Conservation (phyloP, 1,140 invertebrate genomes). For the Globodera rostochiensis region DNA sequence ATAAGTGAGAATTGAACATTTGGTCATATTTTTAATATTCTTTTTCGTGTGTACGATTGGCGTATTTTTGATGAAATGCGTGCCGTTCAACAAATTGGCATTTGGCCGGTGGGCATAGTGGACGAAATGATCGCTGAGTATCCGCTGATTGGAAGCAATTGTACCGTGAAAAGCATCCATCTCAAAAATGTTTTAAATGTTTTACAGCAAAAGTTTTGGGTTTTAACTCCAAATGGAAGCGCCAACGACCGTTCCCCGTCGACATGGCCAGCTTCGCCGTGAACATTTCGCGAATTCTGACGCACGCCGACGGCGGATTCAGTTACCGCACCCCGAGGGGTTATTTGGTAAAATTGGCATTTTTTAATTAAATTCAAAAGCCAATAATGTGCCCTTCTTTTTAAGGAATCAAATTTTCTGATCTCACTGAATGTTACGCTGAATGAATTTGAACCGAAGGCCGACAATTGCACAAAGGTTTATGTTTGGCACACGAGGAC, state of each 20-base stretch:
- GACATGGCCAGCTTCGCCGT: conserved; percentile 65
- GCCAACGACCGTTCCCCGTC: conserved; percentile 61
- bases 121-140: conserved; percentile 60
- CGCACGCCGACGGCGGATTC: conserved; percentile 52
- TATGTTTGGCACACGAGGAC: conserved; percentile 57
- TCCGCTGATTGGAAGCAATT: conserved; percentile 48
- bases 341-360: conserved; percentile 52
- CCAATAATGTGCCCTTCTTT: neutral
- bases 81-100: conserved; percentile 50
- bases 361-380: neutral
- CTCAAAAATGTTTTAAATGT: conserved; percentile 43
- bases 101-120: conserved; percentile 65
- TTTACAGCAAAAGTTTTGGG: conserved; percentile 32
- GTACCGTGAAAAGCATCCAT: conserved; percentile 10
- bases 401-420: conserved; percentile 61
- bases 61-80: conserved; percentile 80
- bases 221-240: conserved; percentile 61
- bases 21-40: neutral
- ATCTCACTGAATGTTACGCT: conserved; percentile 38
- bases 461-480: conserved; percentile 60
- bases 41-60: conserved; percentile 76
- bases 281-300: conserved; percentile 54
- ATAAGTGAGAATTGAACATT: conserved; percentile 75
- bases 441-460: conserved; percentile 57
- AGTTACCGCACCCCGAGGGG: conserved; percentile 56